Percentiles rank a stretch among this genome's conserved stretches.
phyloP scores from a whole-genome alignment of 2,113 vertebrate species.

The Crotalus viridis region DNA sequence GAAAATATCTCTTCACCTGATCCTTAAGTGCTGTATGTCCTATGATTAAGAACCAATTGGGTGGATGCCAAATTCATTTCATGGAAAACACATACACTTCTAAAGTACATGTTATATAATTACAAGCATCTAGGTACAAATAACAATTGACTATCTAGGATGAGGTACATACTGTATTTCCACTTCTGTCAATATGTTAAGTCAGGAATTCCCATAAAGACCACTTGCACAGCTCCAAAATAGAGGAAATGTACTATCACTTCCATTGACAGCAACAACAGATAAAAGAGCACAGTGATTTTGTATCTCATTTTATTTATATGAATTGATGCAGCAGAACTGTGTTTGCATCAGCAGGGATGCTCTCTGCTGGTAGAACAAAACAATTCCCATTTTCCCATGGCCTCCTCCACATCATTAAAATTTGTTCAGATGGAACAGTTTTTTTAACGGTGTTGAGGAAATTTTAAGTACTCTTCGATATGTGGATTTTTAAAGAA shows the following conservation, averaged over 20 bases:
- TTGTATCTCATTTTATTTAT: neutral
- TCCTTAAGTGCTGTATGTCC: neutral
- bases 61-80: slow-evolving; percentile 2
- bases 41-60: slow-evolving; percentile 9
- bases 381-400: neutral
- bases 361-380: neutral
- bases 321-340: neutral
- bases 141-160: neutral
- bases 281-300: neutral
- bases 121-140: neutral
- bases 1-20: slow-evolving; percentile 12
- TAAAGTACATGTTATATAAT: neutral
- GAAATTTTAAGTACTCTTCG: neutral
- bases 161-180: neutral
- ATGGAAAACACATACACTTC: neutral
- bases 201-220: neutral
- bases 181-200: neutral
- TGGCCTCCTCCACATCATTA: neutral
- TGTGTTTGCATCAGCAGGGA: neutral
- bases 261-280: neutral
- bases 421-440: neutral
- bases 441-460: neutral
- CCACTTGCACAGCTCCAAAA: neutral
- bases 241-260: neutral
- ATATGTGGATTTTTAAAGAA: neutral